Conservation (phyloP, 1,140 invertebrate species). For the Monochamus saltuarius region DNA sequence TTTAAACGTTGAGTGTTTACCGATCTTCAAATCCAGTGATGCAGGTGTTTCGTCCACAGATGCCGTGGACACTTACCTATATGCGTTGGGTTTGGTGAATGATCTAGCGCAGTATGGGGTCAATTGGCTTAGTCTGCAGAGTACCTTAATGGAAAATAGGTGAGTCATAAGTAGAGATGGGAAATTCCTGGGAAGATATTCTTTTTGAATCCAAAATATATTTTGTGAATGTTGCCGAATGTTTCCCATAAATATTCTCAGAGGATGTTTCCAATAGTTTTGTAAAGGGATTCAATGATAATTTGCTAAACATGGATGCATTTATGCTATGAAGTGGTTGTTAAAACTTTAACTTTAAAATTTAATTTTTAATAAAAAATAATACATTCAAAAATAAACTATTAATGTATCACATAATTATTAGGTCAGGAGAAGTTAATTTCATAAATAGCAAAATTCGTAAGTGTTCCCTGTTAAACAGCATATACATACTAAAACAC, state of each 20-base stretch:
- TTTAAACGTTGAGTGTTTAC: constrained; percentile 2
- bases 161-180: background rate
- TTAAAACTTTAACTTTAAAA: background rate
- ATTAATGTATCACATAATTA: too few relatives aligned
- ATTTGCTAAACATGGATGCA: too few relatives aligned
- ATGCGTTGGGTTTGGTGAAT: constrained; percentile 10
- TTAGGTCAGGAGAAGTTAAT: too few relatives aligned
- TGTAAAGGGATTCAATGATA: background rate
- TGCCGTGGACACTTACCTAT: constrained; percentile 8
- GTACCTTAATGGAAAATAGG: constrained; percentile 19
- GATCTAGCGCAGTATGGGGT: constrained; percentile 12
- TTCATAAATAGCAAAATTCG: too few relatives aligned
- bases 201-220: too few relatives aligned
- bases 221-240: background rate
- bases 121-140: constrained; percentile 3
- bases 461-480: background rate
- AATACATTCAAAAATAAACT: too few relatives aligned
- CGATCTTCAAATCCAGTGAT: constrained; percentile 11
- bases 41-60: constrained; percentile 7
- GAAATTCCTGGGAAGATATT: too few relatives aligned
- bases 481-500: background rate
- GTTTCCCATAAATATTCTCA: background rate
- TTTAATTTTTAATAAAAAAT: too few relatives aligned
- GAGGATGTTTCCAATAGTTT: background rate
- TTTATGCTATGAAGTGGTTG: background rate